Conservation (phyloP, 2,888 invertebrate species). For the Ptychoptera albimana region DNA sequence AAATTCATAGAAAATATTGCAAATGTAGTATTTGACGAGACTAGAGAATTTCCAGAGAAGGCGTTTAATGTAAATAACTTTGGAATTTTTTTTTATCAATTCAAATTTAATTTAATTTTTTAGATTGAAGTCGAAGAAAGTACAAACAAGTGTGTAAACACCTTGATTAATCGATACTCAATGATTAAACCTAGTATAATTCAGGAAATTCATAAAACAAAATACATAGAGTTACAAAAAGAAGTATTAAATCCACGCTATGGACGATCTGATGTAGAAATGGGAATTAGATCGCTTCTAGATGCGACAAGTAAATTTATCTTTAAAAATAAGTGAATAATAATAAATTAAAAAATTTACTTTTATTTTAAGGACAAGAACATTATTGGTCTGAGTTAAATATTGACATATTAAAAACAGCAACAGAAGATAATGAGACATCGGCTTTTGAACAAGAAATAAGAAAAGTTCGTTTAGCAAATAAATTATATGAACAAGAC, state of each 20-base stretch:
- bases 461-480: slow-evolving; percentile 19
- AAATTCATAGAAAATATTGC: slow-evolving; percentile 13
- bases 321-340: too few species aligned
- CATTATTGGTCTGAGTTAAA: not conserved
- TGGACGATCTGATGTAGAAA: too few species aligned
- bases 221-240: too few species aligned
- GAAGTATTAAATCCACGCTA: too few species aligned
- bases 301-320: too few species aligned
- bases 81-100: not conserved
- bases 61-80: slow-evolving; percentile 19
- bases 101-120: slow-evolving; percentile 2
- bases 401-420: not conserved
- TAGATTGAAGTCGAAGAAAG: slow-evolving; percentile 16
- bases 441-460: slow-evolving; percentile 16
- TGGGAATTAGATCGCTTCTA: too few species aligned
- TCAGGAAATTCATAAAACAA: too few species aligned
- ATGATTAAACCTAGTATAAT: too few species aligned
- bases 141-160: too few species aligned
- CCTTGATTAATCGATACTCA: too few species aligned
- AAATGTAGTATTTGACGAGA: slow-evolving; percentile 13
- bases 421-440: slow-evolving; percentile 4
- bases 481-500: slow-evolving; percentile 49
- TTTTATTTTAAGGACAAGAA: too few species aligned
- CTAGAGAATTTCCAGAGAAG: slow-evolving; percentile 22
- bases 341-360: too few species aligned